Evolutionary conservation across 2,888 invertebrate genomes (phyloP).

Genomic region (Sinopyrophorus schimmeli): DNA sequence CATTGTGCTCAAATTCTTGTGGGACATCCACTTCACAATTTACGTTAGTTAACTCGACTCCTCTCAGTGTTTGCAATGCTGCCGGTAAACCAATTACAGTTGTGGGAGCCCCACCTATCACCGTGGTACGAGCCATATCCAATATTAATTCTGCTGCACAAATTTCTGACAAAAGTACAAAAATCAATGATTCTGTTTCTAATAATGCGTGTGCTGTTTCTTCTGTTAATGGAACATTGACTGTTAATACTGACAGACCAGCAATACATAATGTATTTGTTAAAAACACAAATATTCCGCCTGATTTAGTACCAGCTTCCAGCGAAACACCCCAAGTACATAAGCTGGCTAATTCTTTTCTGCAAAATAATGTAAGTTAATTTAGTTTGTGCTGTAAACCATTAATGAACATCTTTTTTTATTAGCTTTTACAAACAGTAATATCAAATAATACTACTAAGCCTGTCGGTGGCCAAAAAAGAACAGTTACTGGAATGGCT

Average conservation of each 20-base stretch:
- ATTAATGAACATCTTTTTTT: background rate
- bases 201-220: constrained; percentile 2
- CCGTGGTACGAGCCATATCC: constrained; percentile 49
- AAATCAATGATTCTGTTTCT: constrained; percentile 9
- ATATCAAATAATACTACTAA: constrained; percentile 36
- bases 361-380: constrained; percentile 49
- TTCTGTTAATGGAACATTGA: constrained; percentile 20
- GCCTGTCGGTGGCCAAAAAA: constrained; percentile 50
- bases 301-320: constrained; percentile 28
- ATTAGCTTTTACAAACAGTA: constrained; percentile 31
- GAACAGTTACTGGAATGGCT: constrained; percentile 16
- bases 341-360: constrained; percentile 51
- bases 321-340: constrained; percentile 48
- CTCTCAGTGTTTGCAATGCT: constrained; percentile 47
- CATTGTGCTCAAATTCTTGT: constrained; percentile 49
- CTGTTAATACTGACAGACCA: constrained; percentile 11
- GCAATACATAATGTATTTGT: constrained; percentile 53
- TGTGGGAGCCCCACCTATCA: constrained; percentile 51
- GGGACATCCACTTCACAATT: constrained; percentile 49
- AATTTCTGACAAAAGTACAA: constrained; percentile 16
- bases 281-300: constrained; percentile 47
- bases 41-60: constrained; percentile 50
- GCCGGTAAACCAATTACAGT: constrained; percentile 50
- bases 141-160: constrained; percentile 19
- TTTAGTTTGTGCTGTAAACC: too few species aligned